A percentile compares a stretch with the other conserved stretches of the same genome.
These are phyloP conservation scores for Apistogramma diplotaenia DNA, from an alignment of 2,113 vertebrate species.

Conservation along the genomic window DNA sequence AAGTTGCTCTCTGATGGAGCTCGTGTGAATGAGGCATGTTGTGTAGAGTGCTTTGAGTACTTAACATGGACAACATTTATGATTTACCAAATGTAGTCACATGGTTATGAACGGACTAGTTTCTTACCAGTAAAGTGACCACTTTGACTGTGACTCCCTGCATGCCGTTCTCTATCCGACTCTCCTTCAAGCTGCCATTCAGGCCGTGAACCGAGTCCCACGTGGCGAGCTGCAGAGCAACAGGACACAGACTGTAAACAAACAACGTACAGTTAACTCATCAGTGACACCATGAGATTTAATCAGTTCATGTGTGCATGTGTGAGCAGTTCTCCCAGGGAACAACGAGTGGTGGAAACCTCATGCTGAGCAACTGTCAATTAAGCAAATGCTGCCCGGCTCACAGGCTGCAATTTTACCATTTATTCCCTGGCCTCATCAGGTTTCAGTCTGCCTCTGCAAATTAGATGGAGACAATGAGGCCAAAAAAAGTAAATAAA, in stretches of 20 bases:
- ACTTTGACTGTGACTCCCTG: conserved; percentile 95
- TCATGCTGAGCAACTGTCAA: not conserved
- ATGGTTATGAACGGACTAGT: not conserved
- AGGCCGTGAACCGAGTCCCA: conserved; percentile 93
- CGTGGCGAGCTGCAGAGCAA: conserved; percentile 84
- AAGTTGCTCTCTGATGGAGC: no score
- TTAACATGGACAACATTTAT: no score
- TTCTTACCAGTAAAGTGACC: conserved; percentile 91
- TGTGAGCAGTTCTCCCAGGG: not conserved
- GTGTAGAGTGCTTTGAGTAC: no score
- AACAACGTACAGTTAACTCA: not conserved
- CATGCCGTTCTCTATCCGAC: conserved; percentile 91
- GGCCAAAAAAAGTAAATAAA: not conserved
- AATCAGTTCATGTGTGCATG: not conserved
- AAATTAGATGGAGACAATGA: not conserved
- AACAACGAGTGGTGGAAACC: not conserved
- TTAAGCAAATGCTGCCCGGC: not conserved
- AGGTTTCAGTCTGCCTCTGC: not conserved
- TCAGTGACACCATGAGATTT: not conserved
- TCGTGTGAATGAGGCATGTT: no score
- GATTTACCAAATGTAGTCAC: not conserved
- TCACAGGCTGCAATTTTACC: not conserved
- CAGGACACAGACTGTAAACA: not conserved
- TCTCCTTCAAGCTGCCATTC: conserved; percentile 94
- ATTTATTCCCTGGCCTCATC: not conserved